These are phyloP conservation scores for Drosophila bunnanda DNA, from an alignment of 2,888 invertebrate species.

Conservation along the genomic window DNA sequence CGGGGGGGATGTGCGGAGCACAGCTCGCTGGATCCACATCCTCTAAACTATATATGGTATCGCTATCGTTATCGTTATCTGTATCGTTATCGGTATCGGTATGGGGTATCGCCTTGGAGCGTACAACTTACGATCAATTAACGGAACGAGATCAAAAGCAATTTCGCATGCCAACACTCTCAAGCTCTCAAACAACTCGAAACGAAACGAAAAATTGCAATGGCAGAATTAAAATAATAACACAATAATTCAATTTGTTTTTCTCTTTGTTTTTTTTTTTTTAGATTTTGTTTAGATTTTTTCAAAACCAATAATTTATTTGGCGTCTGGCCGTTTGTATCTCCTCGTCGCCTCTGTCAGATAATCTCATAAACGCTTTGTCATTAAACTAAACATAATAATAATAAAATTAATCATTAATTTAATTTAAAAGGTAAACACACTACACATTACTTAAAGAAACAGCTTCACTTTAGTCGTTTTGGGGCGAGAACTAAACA, in stretches of 20 bases:
- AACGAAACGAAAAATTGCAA: slow-evolving; percentile 41
- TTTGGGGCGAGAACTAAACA: slow-evolving; percentile 69
- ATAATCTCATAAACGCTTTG: slow-evolving; percentile 76
- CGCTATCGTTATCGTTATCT: slow-evolving; percentile 39
- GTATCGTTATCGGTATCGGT: slow-evolving; percentile 31
- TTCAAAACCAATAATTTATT: slow-evolving; percentile 69
- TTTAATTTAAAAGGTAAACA: slow-evolving; percentile 70
- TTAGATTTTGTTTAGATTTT: slow-evolving; percentile 40
- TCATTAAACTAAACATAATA: slow-evolving; percentile 76
- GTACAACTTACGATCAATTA: slow-evolving; percentile 66
- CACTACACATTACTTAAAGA: slow-evolving; percentile 81
- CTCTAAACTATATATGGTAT: slow-evolving; percentile 48
- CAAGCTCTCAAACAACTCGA: slow-evolving; percentile 45
- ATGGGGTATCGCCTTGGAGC: slow-evolving; percentile 37
- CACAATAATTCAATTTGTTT: slow-evolving; percentile 64
- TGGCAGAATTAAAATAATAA: slow-evolving; percentile 70
- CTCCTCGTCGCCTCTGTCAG: slow-evolving; percentile 44
- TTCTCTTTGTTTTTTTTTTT: slow-evolving; percentile 55
- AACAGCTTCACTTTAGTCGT: slow-evolving; percentile 76
- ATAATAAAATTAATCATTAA: slow-evolving; percentile 69
- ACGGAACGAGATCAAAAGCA: slow-evolving; percentile 75
- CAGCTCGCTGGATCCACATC: slow-evolving; percentile 58
- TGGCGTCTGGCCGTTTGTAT: slow-evolving; percentile 46
- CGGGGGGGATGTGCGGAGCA: slow-evolving; percentile 52
- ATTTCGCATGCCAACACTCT: slow-evolving; percentile 55